Conservation (phyloP, 2,797 vertebrate species). For the Erethizon dorsatum region DNA sequence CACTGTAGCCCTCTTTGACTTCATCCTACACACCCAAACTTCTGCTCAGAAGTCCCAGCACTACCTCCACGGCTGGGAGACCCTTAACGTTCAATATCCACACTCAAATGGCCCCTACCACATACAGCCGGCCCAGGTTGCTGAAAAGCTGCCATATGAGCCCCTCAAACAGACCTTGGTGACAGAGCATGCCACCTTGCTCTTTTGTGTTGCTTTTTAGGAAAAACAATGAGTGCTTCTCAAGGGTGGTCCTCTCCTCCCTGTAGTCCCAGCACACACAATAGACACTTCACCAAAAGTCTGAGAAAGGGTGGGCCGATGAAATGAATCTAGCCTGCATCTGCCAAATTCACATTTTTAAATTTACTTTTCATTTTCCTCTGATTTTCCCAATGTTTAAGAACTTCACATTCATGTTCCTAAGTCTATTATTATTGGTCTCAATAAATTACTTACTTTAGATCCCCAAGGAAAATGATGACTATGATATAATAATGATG, state of each 20-base stretch:
- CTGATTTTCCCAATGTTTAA: neutral
- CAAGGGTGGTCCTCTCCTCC: neutral
- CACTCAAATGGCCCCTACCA: neutral
- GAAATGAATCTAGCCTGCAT: neutral
- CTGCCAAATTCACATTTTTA: constrained; percentile 7
- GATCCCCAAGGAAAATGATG: neutral
- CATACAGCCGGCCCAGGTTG: neutral
- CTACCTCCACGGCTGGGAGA: too few species aligned
- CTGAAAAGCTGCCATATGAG: neutral
- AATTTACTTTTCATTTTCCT: constrained; percentile 11
- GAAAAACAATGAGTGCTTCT: neutral
- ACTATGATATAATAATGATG: neutral
- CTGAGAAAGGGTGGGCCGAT: neutral
- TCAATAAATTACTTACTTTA: constrained; percentile 51
- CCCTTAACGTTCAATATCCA: neutral
- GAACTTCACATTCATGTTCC: neutral
- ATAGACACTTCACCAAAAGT: neutral
- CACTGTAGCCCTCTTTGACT: neutral
- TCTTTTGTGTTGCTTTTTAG: neutral
- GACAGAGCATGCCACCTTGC: neutral
- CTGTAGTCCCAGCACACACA: neutral
- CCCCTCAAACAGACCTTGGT: neutral
- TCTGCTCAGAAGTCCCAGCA: neutral
- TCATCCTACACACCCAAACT: neutral
- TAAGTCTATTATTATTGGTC: neutral